phyloP scores from a whole-genome alignment of 2,113 vertebrate species.

The Pteruthius melanotis region DNA sequence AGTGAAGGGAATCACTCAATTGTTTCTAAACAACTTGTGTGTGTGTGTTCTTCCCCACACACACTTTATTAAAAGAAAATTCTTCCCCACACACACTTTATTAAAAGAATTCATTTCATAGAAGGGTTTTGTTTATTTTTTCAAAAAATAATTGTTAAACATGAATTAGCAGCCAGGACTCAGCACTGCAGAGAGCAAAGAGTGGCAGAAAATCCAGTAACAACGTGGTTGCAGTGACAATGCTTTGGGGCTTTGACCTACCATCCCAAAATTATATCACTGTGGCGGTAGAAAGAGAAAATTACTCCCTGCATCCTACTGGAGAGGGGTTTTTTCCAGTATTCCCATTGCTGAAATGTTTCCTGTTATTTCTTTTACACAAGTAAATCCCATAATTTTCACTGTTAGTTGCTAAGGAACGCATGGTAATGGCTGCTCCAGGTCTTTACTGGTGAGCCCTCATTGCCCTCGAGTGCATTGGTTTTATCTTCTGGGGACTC shows the following conservation, averaged over 20 bases:
- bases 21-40: not conserved
- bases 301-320: constrained; percentile 35
- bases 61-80: constrained; percentile 32
- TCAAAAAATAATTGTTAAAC: not conserved
- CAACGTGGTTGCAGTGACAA: constrained; percentile 44
- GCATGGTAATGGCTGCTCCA: constrained; percentile 63
- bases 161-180: not conserved
- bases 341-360: constrained; percentile 36
- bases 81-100: not conserved
- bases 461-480: constrained; percentile 30
- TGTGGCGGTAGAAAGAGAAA: constrained; percentile 15
- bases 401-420: constrained; percentile 76
- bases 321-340: not conserved
- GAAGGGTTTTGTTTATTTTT: not conserved
- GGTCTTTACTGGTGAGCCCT: constrained; percentile 14
- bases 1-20: not conserved
- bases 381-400: constrained; percentile 59
- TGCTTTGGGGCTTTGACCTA: constrained; percentile 57
- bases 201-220: not conserved
- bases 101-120: constrained; percentile 33
- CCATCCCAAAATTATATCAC: constrained; percentile 56
- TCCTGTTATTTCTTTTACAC: constrained; percentile 20
- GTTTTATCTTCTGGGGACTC: constrained; percentile 32
- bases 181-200: not conserved
- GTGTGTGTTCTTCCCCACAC: not conserved